Evolutionary conservation across 2,797 vertebrate species (phyloP), one percentile per base, ranked within the genome.

Genomic region (Odontamblyopus lacepedii): DNA sequence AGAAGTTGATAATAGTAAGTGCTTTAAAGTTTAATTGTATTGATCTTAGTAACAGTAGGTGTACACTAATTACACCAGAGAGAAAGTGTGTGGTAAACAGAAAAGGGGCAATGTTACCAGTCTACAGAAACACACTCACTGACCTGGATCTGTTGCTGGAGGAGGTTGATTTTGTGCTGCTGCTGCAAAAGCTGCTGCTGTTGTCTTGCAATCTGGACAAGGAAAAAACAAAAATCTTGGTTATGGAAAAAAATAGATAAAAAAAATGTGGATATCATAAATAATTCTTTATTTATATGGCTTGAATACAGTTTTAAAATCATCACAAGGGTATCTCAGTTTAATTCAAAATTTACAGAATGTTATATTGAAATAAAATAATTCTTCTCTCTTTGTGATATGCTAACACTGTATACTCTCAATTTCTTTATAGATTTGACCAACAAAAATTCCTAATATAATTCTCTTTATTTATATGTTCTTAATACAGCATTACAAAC

Each of bases 91-190:
- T 55, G 26, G 69, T 74, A 78, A 83, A 80, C 72, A 73, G 16
- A 6, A 44, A 62, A 63, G 23, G 59, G 32, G 69, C 63, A 81
- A 74, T 71, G 69, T 78, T 55, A 56, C 67, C 72, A 50, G 71
- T 26, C 74, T 76, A 76, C 78, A 86, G 83, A 73, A 87, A 82
- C 78, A 78, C 76, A 60, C 74, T 92, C 83, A 96, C 98, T 95
- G 95, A 99, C 98, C 98, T 99, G 98, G 94, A 99, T 99, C 96
- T 99, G 98, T 92, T 99, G 98, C 92, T 99, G 98, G 83, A 99
- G 96, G 91, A 99, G 96, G 95, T 99, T 99, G 95, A 99, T 99
- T 94, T 99, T 99, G 95, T 99, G 98, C 94, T 99, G 98, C 94
- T 99, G 98, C 92, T 99, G 98, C 90, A 99, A 94, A 90, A 99